phyloP scores from a whole-genome alignment of 1,140 invertebrate species.

The Trachymyrmex cornetzi region DNA sequence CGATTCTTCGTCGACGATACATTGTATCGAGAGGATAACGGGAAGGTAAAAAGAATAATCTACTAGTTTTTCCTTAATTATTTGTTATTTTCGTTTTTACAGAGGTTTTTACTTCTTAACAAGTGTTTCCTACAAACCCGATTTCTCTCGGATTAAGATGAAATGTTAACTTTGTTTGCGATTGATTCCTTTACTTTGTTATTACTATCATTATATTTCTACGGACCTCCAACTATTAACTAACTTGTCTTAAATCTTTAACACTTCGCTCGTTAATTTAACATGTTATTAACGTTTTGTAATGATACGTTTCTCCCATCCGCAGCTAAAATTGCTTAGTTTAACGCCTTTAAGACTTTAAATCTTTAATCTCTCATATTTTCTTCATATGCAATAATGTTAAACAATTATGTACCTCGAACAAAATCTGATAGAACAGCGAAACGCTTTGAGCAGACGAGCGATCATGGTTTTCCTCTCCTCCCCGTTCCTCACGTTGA shows the following conservation, averaged over 20 bases:
- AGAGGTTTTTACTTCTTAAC: neutral
- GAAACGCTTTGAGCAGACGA: constrained; percentile 37
- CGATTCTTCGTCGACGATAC: constrained; percentile 22
- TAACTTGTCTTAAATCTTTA: constrained; percentile 27
- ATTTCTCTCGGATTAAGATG: neutral
- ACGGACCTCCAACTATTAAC: constrained; percentile 20
- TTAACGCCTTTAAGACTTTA: constrained; percentile 33
- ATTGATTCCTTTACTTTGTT: neutral
- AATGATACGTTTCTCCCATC: constrained; percentile 23
- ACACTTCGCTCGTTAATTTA: constrained; percentile 39
- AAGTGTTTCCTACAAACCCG: neutral
- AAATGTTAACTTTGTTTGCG: neutral
- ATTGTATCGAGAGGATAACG: constrained; percentile 8
- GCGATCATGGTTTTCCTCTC: constrained; percentile 48
- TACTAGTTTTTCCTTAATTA: neutral
- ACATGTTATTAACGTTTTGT: constrained; percentile 50
- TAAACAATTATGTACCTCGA: constrained; percentile 59
- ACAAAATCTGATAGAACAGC: constrained; percentile 52
- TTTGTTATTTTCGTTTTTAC: neutral
- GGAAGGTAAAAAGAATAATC: neutral
- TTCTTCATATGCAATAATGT: constrained; percentile 41
- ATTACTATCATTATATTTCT: neutral
- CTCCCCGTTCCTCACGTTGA: constrained; percentile 51
- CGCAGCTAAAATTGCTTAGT: constrained; percentile 30
- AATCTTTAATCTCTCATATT: constrained; percentile 39